phyloP scores from a whole-genome alignment of 2,113 vertebrate genomes.

The Centropus bengalensis region DNA sequence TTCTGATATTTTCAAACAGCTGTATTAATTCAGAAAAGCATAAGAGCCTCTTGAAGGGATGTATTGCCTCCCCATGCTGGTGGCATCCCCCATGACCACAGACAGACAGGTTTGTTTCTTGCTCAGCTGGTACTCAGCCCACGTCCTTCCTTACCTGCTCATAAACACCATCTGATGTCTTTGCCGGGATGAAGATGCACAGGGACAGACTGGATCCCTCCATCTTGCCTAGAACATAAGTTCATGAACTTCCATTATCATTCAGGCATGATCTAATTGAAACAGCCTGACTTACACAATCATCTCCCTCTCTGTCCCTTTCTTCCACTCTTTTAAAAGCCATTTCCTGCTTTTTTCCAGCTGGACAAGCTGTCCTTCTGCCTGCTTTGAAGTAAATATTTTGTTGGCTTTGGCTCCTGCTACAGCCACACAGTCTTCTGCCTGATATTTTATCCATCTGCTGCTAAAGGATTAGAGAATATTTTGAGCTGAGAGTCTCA shows the following conservation, averaged over 20 bases:
- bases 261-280: not conserved
- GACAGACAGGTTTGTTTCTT: not conserved
- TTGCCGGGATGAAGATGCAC: not conserved
- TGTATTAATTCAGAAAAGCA: not conserved
- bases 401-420: slow-evolving; percentile 56
- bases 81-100: fast-evolving
- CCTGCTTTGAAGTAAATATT: slow-evolving; percentile 50
- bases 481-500: not conserved
- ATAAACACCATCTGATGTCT: not conserved
- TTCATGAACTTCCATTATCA: not conserved
- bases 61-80: fast-evolving
- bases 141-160: not conserved
- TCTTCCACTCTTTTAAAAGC: not conserved
- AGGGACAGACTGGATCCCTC: not conserved
- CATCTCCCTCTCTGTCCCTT: not conserved
- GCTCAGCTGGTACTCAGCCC: not conserved
- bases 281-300: slow-evolving; percentile 44
- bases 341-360: slow-evolving; percentile 41
- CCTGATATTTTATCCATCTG: slow-evolving; percentile 55
- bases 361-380: slow-evolving; percentile 33
- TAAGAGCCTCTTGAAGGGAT: not conserved
- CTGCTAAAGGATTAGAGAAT: not conserved
- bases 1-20: not conserved
- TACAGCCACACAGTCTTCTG: not conserved
- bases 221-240: not conserved